Base-by-base conservation (phyloP, 2,888 invertebrate species). In the Parapristionchus giblindavisi region DNA sequence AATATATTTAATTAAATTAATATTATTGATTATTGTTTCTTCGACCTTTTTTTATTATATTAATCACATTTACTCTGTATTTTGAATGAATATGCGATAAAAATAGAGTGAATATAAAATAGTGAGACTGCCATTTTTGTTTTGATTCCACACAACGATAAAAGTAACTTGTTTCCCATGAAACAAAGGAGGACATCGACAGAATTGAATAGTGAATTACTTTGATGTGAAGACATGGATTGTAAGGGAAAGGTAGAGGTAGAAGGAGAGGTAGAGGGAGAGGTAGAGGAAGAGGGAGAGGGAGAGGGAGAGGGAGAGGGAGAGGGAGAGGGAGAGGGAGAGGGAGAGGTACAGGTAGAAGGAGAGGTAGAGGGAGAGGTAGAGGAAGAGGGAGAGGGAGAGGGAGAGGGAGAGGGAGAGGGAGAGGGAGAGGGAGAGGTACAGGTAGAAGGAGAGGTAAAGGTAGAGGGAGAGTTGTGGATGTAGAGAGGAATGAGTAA, bases 341-440 rank as follows among this genome's bases (percentile, higher is more conserved):
- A n/a, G 11, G 14, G 56, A 14, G 3, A 43, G 17, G 8, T 14
- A 14, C 43, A 43, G 17, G 8, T 14, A 14, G 43, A 14, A 43
- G 8, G 43, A 8, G 54, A 14, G 17, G 54, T 17, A n/a, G 54
- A 14, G 8, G 54, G 6, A 54, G 6, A 6, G n/a, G 17, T 65
- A 40, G 43, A 65, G 40, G 63, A 43, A 65, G 36, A 65, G 63
- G 63, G 43, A 65, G 43, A 43, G 63, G 0, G 43, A 43, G 40
- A 36, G n/a, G 36, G 38, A 1, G 14, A 6, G 38, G 21, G 24
- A 58, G 58, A 21, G 21, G 27, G 8, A 32, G 32, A 32, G 6
- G 5, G 32, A 1, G 27, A 3, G 58, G 8, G 8, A 21, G 21
- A 21, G n/a, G 32, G 32, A 34, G 6, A 8, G 24, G 8, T n/a